Evolutionary conservation across 2,888 invertebrate genomes (phyloP).

Genomic region (Euzetes globulus): DNA sequence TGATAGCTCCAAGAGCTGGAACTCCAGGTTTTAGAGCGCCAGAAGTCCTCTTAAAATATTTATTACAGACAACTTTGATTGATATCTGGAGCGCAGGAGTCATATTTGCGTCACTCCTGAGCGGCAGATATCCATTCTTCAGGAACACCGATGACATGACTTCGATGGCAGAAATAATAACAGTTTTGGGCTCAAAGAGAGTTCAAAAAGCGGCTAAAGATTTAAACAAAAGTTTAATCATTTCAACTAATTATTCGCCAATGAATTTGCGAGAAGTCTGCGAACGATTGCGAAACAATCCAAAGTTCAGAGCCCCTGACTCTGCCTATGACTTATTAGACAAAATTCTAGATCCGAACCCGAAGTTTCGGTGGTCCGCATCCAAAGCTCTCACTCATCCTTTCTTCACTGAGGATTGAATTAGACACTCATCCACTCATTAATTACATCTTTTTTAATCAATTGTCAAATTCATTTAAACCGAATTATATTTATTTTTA

Average conservation of each 20-base stretch:
- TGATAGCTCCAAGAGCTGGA: conserved; percentile 71
- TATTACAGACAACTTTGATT: conserved; percentile 71
- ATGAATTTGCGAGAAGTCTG: conserved; percentile 48
- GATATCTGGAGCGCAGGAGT: conserved; percentile 85
- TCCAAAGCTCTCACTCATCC: conserved; percentile 66
- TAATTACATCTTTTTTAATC: too few species aligned
- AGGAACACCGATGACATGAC: conserved; percentile 68
- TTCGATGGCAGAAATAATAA: conserved; percentile 72
- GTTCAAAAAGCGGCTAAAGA: conserved; percentile 61
- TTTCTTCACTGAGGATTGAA: conserved; percentile 53
- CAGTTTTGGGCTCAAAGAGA: conserved; percentile 64
- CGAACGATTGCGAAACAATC: conserved; percentile 44
- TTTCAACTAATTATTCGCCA: conserved; percentile 39
- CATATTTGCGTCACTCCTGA: conserved; percentile 67
- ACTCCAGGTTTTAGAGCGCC: conserved; percentile 84
- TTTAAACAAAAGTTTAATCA: conserved; percentile 54
- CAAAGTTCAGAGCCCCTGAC: conserved; percentile 53
- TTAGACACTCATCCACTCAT: background rate
- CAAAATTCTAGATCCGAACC: conserved; percentile 68
- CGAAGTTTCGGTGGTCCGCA: conserved; percentile 64
- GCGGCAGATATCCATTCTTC: conserved; percentile 74
- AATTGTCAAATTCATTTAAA: too few species aligned
- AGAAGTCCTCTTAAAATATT: conserved; percentile 69
- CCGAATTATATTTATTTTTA: too few species aligned
- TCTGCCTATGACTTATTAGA: conserved; percentile 65